These are phyloP conservation scores for Sebastes fasciatus DNA, from an alignment of 2,113 vertebrate genomes.

Conservation along the genomic window DNA sequence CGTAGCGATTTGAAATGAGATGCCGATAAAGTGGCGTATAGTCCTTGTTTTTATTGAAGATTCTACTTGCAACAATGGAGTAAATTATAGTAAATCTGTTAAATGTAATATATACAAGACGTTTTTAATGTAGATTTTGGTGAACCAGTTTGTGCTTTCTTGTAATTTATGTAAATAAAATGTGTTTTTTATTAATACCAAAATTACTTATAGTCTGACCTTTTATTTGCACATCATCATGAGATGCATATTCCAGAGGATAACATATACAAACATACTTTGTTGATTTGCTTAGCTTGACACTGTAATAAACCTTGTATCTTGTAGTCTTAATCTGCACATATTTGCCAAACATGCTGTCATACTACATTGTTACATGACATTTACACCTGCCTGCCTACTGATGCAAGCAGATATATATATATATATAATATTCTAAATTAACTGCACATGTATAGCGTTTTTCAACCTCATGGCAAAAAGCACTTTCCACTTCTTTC, in stretches of 20 bases:
- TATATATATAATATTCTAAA: not conserved
- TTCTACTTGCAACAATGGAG: conserved; percentile 84
- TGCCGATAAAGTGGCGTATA: conserved; percentile 78
- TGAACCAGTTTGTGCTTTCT: conserved; percentile 88
- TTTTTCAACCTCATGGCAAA: not conserved
- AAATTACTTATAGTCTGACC: conserved; percentile 32
- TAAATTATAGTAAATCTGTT: conserved; percentile 86
- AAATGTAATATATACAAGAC: conserved; percentile 85
- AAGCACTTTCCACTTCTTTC: not conserved
- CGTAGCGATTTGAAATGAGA: conserved; percentile 80
- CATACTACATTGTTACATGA: not conserved
- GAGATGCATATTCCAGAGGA: not conserved
- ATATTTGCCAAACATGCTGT: conserved; percentile 2
- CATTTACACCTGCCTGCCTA: not conserved
- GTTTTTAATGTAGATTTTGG: conserved; percentile 88
- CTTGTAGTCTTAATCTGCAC: not conserved
- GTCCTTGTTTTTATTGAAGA: conserved; percentile 81
- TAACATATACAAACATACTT: not conserved
- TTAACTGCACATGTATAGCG: not conserved
- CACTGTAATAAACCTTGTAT: conserved; percentile 5
- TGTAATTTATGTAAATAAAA: conserved; percentile 95
- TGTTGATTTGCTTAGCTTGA: not conserved
- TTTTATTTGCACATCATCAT: conserved; percentile 19
- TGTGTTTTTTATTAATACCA: conserved; percentile 86
- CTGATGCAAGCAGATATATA: not conserved